phyloP scores from a whole-genome alignment of 2,888 invertebrate genomes.

The Aproaerema taeniolella region DNA sequence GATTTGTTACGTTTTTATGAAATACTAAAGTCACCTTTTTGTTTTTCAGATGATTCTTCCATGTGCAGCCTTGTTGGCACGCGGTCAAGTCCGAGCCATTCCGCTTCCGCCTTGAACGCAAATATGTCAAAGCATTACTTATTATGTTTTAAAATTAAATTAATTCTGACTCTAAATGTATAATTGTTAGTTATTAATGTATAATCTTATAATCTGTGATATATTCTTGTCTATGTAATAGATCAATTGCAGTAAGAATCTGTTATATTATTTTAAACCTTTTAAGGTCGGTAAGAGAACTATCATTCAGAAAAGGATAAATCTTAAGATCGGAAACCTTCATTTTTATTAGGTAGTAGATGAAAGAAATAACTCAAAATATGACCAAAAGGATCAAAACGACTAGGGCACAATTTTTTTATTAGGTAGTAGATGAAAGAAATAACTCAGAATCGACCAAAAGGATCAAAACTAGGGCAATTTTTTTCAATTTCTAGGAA shows the following conservation, averaged over 20 bases:
- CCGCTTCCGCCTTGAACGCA: constrained; percentile 77
- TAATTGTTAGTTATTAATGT: constrained; percentile 8
- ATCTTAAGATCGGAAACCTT: no score
- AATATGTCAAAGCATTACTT: constrained; percentile 57
- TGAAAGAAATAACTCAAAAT: no score
- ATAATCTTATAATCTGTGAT: constrained; percentile 10
- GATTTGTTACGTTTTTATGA: constrained; percentile 45
- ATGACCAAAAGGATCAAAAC: no score
- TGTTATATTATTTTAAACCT: constrained; percentile 10
- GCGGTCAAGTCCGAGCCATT: constrained; percentile 80
- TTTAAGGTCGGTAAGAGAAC: no score
- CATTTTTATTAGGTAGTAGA: no score
- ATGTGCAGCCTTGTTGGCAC: constrained; percentile 80
- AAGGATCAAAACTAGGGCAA: no score
- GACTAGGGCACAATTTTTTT: no score
- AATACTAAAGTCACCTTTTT: constrained; percentile 69
- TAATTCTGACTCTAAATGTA: constrained; percentile 26
- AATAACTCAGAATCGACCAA: no score
- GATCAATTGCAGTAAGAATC: no score
- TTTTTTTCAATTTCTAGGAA: no score
- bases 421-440: no score
- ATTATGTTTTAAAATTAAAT: constrained; percentile 36
- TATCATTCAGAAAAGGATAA: no score
- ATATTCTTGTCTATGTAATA: constrained; percentile 25
- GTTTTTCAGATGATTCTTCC: constrained; percentile 75